These are phyloP conservation scores for Sitophilus oryzae DNA, from an alignment of 1,140 invertebrate genomes.

Conservation along the genomic window DNA sequence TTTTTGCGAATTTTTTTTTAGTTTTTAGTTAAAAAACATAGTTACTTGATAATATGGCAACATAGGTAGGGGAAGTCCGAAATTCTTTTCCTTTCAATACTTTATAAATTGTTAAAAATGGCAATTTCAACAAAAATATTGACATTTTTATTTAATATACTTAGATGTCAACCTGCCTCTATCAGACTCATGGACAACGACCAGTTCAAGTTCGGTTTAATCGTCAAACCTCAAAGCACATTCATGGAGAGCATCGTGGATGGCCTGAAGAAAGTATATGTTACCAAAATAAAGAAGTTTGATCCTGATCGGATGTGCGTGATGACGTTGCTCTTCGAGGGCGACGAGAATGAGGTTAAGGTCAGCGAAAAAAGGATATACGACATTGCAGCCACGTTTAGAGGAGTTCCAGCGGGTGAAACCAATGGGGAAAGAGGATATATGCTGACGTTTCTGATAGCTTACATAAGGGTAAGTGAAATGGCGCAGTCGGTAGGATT, in stretches of 20 bases:
- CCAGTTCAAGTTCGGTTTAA: slow-evolving; percentile 91
- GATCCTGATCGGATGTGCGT: slow-evolving; percentile 80
- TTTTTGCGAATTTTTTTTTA: too few relatives aligned
- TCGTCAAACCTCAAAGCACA: slow-evolving; percentile 69
- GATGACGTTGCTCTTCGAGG: slow-evolving; percentile 92
- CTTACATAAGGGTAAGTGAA: slow-evolving; percentile 87
- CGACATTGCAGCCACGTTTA: slow-evolving; percentile 65
- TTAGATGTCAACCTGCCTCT: slow-evolving; percentile 86
- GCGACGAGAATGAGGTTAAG: slow-evolving; percentile 64
- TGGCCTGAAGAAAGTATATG: slow-evolving; percentile 79
- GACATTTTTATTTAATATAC: slow-evolving; percentile 15
- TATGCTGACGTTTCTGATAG: slow-evolving; percentile 96
- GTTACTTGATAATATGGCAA: too few relatives aligned
- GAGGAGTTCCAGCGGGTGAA: slow-evolving; percentile 83
- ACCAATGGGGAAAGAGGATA: slow-evolving; percentile 94
- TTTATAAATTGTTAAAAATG: too few relatives aligned
- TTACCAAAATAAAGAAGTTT: slow-evolving; percentile 88
- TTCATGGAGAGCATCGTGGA: slow-evolving; percentile 71
- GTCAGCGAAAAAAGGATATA: slow-evolving; percentile 77
- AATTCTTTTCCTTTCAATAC: too few relatives aligned
- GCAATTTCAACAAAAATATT: too few relatives aligned
- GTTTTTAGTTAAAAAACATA: too few relatives aligned
- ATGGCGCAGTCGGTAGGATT: too few relatives aligned
- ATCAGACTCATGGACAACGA: slow-evolving; percentile 95
- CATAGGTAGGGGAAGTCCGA: too few relatives aligned